phyloP scores from a whole-genome alignment of 2,888 invertebrate species.

The Drosophila mimetica region DNA sequence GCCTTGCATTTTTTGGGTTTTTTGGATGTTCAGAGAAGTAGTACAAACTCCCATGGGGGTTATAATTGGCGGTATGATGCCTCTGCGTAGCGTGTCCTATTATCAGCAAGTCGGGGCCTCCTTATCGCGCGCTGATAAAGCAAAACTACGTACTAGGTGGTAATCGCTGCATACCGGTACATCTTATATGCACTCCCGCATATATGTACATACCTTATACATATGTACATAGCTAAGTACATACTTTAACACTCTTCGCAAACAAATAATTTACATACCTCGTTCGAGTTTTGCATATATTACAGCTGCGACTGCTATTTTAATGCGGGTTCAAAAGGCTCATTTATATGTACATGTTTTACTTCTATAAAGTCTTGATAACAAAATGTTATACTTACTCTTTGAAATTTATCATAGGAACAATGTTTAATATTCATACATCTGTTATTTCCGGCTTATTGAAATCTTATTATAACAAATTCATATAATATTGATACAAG shows the following conservation, averaged over 20 bases:
- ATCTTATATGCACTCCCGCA: background rate
- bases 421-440: too few relatives aligned
- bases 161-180: slow-evolving; percentile 22
- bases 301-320: slow-evolving; percentile 8
- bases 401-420: background rate
- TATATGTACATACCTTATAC: background rate
- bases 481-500: too few relatives aligned
- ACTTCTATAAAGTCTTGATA: background rate
- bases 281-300: slow-evolving; percentile 2
- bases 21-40: background rate
- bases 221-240: background rate
- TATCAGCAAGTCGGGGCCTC: slow-evolving; percentile 15
- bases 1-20: slow-evolving; percentile 23
- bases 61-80: slow-evolving; percentile 1
- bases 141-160: slow-evolving; percentile 3
- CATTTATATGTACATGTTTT: background rate
- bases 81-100: slow-evolving; percentile 6
- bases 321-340: slow-evolving; percentile 6
- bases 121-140: slow-evolving; percentile 32
- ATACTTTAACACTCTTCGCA: background rate
- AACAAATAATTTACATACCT: slow-evolving; percentile 1
- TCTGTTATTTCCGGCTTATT: too few relatives aligned
- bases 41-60: background rate
- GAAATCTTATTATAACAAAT: too few relatives aligned
- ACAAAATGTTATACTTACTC: background rate